Base-by-base conservation (phyloP, 2,888 invertebrate genomes). In the Lycia hirtaria region DNA sequence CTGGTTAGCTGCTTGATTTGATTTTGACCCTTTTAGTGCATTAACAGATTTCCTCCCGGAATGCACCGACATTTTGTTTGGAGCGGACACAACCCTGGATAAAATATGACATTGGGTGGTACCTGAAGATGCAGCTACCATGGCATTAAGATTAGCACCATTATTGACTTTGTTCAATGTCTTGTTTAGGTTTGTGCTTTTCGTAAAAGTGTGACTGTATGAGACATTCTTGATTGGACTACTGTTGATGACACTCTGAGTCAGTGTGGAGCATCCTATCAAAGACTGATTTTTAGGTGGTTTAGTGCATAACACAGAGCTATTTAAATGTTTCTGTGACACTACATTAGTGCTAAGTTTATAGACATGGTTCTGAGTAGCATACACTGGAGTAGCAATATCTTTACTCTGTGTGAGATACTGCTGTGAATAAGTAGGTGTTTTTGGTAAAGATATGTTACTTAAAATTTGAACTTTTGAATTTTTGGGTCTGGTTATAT, bases 401-500 rank as follows among this genome's bases (percentile, higher is more conserved):
- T 92, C 90, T 72, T 90, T 91, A 37, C 80, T 75, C 67, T 82
- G 81, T 41, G 83, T 75, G 50, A 88, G 78, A 61, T 87, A 91
- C 65, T 87, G 86, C 64, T 86, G 89, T 22, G 84, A 80, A 66
- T 87, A 90, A 68, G 76, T 84, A 43, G 90, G 75, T 65, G 76
- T 87, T 73, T 92, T 92, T 2, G 92, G 88, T 66, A 92, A 72
- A 58, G 92, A 85, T 78, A 92, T 89, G 63, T 92, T 92, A 64
- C 92, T 92, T 62, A 92, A 77, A 70, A 92, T 92, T 67, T 92
- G 92, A 38, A 92, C 92, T 80, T 92, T 92, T 4, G 92, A 87
- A 50, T 85, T 62, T 62, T 92, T 91, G 1, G 88, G 85, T 64
- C 87, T 71, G 33, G 78, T 77, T 45, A 87, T 76, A 55, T 88